Conservation (phyloP, 1,140 invertebrate species). For the Scaptomyza graminum region DNA sequence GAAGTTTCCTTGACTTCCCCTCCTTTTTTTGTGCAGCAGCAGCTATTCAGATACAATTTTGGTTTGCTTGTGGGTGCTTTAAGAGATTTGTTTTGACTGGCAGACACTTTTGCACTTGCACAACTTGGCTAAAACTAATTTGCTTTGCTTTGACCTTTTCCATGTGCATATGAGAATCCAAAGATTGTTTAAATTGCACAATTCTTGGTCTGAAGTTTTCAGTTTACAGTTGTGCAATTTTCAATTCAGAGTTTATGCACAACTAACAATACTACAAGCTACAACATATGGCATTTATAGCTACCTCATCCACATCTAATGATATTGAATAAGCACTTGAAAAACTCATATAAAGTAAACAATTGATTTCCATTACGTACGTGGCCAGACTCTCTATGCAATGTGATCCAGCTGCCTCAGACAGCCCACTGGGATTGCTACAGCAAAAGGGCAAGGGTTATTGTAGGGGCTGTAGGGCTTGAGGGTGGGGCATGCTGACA, state of each 20-base stretch:
- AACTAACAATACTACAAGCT: constrained; percentile 1
- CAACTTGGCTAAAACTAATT: constrained; percentile 42
- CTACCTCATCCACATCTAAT: constrained; percentile 67
- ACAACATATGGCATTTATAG: constrained; percentile 38
- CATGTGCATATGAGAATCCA: not conserved
- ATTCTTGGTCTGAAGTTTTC: constrained; percentile 2
- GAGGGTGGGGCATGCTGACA: constrained; percentile 15
- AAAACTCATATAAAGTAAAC: constrained; percentile 81
- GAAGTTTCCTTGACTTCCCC: not conserved
- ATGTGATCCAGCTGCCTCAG: not conserved
- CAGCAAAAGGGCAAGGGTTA: no score
- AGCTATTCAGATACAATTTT: constrained; percentile 19
- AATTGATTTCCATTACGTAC: constrained; percentile 78
- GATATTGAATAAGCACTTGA: constrained; percentile 82
- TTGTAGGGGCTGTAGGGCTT: not conserved
- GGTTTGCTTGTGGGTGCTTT: constrained; percentile 11
- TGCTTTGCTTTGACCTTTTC: constrained; percentile 32
- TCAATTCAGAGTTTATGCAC: not conserved
- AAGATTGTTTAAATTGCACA: constrained; percentile 13
- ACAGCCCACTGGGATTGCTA: not conserved
- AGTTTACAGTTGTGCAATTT: constrained; percentile 1
- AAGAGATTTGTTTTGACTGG: constrained; percentile 16
- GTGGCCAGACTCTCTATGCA: constrained; percentile 27
- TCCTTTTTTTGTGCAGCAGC: not conserved
- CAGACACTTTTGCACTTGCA: not conserved